phyloP scores from a whole-genome alignment of 2,797 vertebrate genomes.

The Neomorphus geoffroyi region DNA sequence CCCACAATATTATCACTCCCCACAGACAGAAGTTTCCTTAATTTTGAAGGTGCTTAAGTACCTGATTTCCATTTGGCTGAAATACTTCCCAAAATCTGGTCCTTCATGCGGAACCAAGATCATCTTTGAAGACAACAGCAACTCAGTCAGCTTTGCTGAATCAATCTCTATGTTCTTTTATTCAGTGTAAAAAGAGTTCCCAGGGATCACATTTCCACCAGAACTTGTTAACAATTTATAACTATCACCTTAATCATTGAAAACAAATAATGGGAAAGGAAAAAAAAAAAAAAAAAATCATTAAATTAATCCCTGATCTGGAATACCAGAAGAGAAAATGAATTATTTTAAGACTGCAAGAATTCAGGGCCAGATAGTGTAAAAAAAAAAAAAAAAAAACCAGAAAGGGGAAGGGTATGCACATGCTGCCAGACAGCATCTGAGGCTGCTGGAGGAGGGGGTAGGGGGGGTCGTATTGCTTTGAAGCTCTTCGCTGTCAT shows the following conservation, averaged over 20 bases:
- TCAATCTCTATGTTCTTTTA: constrained; percentile 1
- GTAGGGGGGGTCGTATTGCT: neutral
- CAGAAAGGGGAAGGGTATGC: rapidly evolving
- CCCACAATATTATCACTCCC: constrained; percentile 29
- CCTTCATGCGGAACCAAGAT: constrained; percentile 23
- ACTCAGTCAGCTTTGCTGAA: neutral
- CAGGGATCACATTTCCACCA: constrained; percentile 25
- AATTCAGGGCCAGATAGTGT: neutral
- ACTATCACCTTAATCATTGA: constrained; percentile 50
- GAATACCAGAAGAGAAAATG: constrained; percentile 15
- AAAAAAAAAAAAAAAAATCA: neutral
- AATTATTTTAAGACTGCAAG: constrained; percentile 5
- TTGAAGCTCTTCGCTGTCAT: neutral
- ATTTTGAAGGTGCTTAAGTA: constrained; percentile 42
- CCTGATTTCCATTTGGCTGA: neutral
- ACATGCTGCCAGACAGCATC: neutral
- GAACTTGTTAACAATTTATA: constrained; percentile 67
- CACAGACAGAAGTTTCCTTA: constrained; percentile 18
- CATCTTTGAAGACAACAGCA: constrained; percentile 42
- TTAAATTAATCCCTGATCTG: constrained; percentile 44
- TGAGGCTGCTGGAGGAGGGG: neutral
- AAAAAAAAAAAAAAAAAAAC: too few relatives aligned
- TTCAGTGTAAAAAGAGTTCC: neutral
- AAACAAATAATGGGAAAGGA: constrained; percentile 30
- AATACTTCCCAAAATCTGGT: neutral